A percentile compares a stretch with the other conserved stretches of the same genome.
phyloP scores from a whole-genome alignment of 2,888 invertebrate species.

The Drosophila lutescens region DNA sequence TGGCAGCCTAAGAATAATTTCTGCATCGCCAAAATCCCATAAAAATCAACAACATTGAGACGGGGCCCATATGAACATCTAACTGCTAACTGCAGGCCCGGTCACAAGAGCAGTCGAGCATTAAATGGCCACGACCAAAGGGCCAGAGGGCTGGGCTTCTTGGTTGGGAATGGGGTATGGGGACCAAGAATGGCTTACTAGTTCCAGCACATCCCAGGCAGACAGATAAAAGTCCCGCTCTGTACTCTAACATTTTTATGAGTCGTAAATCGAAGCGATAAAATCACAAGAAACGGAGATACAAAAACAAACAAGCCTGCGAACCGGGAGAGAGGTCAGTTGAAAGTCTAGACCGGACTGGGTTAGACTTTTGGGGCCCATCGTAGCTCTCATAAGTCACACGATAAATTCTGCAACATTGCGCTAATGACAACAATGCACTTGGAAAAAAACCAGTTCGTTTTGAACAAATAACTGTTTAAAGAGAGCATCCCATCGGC shows the following conservation, averaged over 20 bases:
- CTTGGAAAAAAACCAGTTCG: not conserved
- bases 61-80: constrained; percentile 29
- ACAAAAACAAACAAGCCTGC: constrained; percentile 51
- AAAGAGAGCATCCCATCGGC: no score
- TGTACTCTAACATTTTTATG: constrained; percentile 73
- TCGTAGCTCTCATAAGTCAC: constrained; percentile 69
- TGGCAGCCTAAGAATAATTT: constrained; percentile 61
- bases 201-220: constrained; percentile 27
- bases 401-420: constrained; percentile 81
- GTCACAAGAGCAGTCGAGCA: constrained; percentile 60
- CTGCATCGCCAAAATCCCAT: constrained; percentile 76
- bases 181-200: constrained; percentile 1
- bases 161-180: not conserved
- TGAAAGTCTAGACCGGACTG: constrained; percentile 24
- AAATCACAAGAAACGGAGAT: constrained; percentile 66
- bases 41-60: constrained; percentile 61
- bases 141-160: constrained; percentile 1
- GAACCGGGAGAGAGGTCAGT: constrained; percentile 37
- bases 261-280: constrained; percentile 81
- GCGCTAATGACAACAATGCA: constrained; percentile 72
- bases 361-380: constrained; percentile 30
- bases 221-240: constrained; percentile 56
- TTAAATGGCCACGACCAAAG: constrained; percentile 51
- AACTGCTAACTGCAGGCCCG: constrained; percentile 21
- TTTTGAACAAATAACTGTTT: no score